Percentiles rank a stretch among this genome's conserved stretches.
Evolutionary conservation across 2,113 vertebrate genomes (phyloP).

Genomic region (Syrrhaptes paradoxus): DNA sequence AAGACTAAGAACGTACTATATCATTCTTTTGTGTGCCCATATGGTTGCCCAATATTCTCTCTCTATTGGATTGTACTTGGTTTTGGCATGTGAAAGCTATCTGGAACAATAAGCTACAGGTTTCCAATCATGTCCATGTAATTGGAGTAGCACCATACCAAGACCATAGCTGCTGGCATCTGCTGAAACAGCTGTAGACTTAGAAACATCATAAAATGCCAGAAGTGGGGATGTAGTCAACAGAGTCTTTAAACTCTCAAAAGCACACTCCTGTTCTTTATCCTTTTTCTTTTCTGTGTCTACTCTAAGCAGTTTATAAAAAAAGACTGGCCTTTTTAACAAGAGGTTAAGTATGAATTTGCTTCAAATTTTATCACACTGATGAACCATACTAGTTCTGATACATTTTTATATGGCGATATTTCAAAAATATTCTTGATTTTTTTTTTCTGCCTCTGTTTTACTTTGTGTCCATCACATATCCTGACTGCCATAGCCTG

Average conservation of each 20-base stretch:
- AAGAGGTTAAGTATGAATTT: constrained; percentile 21
- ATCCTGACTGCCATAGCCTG: not conserved
- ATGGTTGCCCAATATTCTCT: constrained; percentile 23
- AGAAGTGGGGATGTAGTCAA: constrained; percentile 32
- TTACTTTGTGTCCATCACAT: not conserved
- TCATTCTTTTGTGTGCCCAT: constrained; percentile 29
- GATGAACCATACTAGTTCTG: not conserved
- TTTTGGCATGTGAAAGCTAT: constrained; percentile 55
- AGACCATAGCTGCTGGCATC: constrained; percentile 64
- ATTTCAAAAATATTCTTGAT: not conserved
- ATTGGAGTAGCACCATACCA: constrained; percentile 62
- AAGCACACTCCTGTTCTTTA: constrained; percentile 30
- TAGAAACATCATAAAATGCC: constrained; percentile 50
- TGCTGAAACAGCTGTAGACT: constrained; percentile 64
- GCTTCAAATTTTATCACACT: constrained; percentile 15
- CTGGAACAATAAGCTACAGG: constrained; percentile 67
- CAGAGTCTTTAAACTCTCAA: constrained; percentile 44
- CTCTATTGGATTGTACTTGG: constrained; percentile 1
- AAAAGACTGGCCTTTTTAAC: not conserved
- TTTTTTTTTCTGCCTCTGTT: not conserved
- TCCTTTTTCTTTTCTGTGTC: not conserved
- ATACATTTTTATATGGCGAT: not conserved
- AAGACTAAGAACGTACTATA: constrained; percentile 10
- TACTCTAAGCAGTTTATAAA: constrained; percentile 34
- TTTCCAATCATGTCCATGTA: constrained; percentile 63